Base-by-base conservation (phyloP, 2,888 invertebrate species). In the Mystacides longicornis region DNA sequence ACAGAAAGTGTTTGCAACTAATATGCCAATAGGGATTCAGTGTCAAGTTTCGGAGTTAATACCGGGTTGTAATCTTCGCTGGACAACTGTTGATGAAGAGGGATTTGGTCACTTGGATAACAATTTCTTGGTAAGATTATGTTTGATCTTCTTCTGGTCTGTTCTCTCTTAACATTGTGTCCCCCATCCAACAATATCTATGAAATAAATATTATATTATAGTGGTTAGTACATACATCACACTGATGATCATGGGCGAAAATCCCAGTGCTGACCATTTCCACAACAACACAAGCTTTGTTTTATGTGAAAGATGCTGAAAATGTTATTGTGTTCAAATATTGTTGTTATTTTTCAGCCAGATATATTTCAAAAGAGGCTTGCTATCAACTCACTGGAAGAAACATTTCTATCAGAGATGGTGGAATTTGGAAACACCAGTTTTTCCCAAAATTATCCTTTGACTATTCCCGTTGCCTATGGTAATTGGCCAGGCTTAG, bases 361-460 rank as follows among this genome's bases (percentile, higher is more conserved):
- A 19, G 54, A 55, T 43, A 53, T 46, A 42, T 51, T 60, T 27
- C 52, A 51, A 21, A 56, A 54, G 16, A 16, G 23, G 4, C 19
- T 55, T 18, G n/a, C 49, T 11, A 57, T 58, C 9, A 56, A 58
- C 33, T 60, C 60, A 1, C 21, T 33, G n/a, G 60, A 60, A 23
- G 60, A 60, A 47, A 60, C 60, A 5, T 60, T 60, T 45, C 33
- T 60, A 11, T 60, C 60, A 9, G 60, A 60, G 50, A 54, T 60
- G n/a, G 58, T 57, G 14, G 60, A 60, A 23, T 60, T 52, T 48
- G 53, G 58, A 5, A 60, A 60, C 37, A 56, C 58, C 16, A 57
- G 58, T 3, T 19, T 58, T 1, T 33, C 50, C 19, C 54, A 54
- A 23, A 53, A 55, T 37, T 58, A 52, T 37, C 60, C 60, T 11